These are phyloP conservation scores for Apaloderma vittatum DNA, from an alignment of 2,113 vertebrate species.

Conservation along the genomic window DNA sequence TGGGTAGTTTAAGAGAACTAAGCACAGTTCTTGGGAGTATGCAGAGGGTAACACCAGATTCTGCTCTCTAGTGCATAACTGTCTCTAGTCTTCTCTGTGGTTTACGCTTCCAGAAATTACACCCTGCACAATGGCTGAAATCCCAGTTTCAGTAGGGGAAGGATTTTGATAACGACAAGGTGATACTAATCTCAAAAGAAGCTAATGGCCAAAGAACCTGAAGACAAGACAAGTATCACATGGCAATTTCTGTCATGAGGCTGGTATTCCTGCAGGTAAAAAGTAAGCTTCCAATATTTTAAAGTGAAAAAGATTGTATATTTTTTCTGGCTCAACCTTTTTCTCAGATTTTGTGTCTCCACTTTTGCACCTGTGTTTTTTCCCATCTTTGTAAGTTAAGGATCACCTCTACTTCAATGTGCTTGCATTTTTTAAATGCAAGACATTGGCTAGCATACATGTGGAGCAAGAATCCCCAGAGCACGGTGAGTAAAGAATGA, in stretches of 20 bases:
- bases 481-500: constrained; percentile 18
- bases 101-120: not conserved
- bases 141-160: not conserved
- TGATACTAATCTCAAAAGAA: not conserved
- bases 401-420: not conserved
- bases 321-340: not conserved
- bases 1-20: not conserved
- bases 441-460: not conserved
- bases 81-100: not conserved
- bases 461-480: not conserved
- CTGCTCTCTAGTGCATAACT: not conserved
- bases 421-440: not conserved
- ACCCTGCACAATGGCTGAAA: not conserved
- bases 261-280: not conserved
- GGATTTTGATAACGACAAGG: not conserved
- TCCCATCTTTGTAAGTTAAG: not conserved
- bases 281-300: not conserved
- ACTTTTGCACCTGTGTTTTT: not conserved
- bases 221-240: not conserved
- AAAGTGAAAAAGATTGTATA: not conserved
- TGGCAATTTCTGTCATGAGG: not conserved
- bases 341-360: not conserved
- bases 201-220: not conserved
- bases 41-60: not conserved
- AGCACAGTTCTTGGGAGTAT: not conserved